Conservation (phyloP, 2,797 vertebrate genomes). For the Crotalus adamanteus region DNA sequence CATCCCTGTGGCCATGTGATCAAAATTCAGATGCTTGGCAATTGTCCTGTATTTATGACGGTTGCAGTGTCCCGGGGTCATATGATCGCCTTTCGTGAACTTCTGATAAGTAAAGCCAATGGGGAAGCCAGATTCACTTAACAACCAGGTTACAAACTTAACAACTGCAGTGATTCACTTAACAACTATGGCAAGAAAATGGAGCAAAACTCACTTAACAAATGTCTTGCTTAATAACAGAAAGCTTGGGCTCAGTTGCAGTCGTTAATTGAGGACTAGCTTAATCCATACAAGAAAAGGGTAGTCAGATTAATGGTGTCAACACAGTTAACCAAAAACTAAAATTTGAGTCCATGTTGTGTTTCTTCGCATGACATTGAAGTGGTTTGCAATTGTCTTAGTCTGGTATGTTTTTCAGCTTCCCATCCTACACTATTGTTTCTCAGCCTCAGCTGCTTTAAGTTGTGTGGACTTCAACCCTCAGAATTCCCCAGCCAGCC, state of each 20-base stretch:
- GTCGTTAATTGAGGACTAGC: not conserved
- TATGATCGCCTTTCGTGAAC: not conserved
- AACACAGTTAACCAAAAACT: not conserved
- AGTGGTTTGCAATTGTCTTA: not conserved
- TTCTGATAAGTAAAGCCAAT: not conserved
- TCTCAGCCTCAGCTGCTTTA: not conserved
- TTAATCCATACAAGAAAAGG: not conserved
- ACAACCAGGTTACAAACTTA: not conserved
- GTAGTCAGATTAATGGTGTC: not conserved
- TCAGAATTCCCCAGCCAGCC: not conserved
- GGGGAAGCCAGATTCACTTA: not conserved
- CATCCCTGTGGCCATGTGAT: no score
- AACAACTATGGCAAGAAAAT: not conserved
- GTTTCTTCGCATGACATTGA: not conserved
- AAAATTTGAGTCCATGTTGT: not conserved
- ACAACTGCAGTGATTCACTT: not conserved
- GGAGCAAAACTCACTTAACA: not conserved
- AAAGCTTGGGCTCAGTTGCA: not conserved
- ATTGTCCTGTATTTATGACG: not conserved
- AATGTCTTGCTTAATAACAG: not conserved
- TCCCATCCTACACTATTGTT: not conserved
- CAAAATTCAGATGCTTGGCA: no score
- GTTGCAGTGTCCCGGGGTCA: not conserved
- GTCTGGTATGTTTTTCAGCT: not conserved
- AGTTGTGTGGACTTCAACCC: not conserved